Evolutionary conservation across 2,888 invertebrate genomes (phyloP).

Genomic region (Harpalus rubripes): DNA sequence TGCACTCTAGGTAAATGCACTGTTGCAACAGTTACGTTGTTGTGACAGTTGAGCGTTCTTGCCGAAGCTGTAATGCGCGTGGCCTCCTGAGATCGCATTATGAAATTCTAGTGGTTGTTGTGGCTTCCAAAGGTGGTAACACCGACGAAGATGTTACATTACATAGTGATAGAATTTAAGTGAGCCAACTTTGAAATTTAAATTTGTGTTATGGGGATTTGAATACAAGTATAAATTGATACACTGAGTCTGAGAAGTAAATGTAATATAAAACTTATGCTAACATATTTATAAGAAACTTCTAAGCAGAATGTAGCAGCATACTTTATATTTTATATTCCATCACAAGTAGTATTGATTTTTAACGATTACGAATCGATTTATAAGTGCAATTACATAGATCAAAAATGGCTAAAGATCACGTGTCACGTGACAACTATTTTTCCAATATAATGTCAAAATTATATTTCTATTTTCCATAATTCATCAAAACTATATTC

Average conservation of each 20-base stretch:
- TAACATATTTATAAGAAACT: neutral
- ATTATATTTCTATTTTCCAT: too few relatives aligned
- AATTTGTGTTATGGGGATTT: neutral
- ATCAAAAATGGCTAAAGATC: too few relatives aligned
- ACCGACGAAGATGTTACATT: neutral
- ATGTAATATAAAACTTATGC: constrained; percentile 1
- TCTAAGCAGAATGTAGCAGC: neutral
- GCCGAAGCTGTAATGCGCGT: neutral
- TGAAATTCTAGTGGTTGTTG: constrained; percentile 18
- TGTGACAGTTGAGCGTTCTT: neutral
- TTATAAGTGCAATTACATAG: too few relatives aligned
- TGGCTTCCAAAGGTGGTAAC: neutral
- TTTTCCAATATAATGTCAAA: too few relatives aligned
- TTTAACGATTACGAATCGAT: too few relatives aligned
- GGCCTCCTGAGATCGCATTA: constrained; percentile 17
- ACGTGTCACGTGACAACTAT: too few relatives aligned
- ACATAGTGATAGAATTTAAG: neutral
- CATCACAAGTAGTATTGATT: too few relatives aligned
- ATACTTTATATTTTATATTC: too few relatives aligned
- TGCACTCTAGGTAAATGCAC: constrained; percentile 29
- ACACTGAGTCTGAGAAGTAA: neutral
- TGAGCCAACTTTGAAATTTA: constrained; percentile 3
- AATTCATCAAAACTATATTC: too few relatives aligned
- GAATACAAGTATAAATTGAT: neutral
- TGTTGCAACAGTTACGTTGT: constrained; percentile 33